Evolutionary conservation across 2,888 invertebrate genomes (phyloP), one percentile per base, ranked within the genome.

Genomic region (Cheilosia urbana): DNA sequence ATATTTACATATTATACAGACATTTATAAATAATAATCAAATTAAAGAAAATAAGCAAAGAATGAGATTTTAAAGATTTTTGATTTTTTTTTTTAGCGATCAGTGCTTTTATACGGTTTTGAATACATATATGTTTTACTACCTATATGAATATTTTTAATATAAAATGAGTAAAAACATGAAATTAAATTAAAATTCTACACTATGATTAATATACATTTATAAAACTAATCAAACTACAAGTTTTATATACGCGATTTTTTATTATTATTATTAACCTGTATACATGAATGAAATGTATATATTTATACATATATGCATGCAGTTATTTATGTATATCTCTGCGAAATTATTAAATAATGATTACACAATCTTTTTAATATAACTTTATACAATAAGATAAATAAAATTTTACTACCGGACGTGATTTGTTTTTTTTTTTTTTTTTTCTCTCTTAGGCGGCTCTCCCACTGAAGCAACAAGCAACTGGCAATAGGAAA

Each of bases 391-490:
- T 77, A 85, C 58, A 53, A 84, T 80, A 85, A 85, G 81, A 85
- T 85, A 80, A 81, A 84, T 84, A 84, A 80, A 84, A 84, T 84
- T 84, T 84, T 84, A 80, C 84, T 80, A 81, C 81, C 69, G 69
- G 80, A 84, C 27, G 27, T 42, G 15, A n/a, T 13, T 30, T 27
- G 27, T 6, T 1, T 27, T 71, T 6, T 45, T 11, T 27, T 53
- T 40, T 27, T 66, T n/a, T 34, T 45, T 53, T 1, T n/a, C n/a
- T n/a, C n/a, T n/a, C n/a, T n/a, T n/a, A n/a, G n/a, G n/a, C n/a
- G n/a, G n/a, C n/a, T n/a, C n/a, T n/a, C n/a, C n/a, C n/a, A n/a
- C n/a, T n/a, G n/a, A n/a, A n/a, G n/a, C n/a, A n/a, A n/a, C n/a
- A n/a, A n/a, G n/a, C n/a, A n/a, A n/a, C n/a, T n/a, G n/a, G n/a